Evolutionary conservation across 2,797 vertebrate species (phyloP).

Genomic region (Chanos chanos): DNA sequence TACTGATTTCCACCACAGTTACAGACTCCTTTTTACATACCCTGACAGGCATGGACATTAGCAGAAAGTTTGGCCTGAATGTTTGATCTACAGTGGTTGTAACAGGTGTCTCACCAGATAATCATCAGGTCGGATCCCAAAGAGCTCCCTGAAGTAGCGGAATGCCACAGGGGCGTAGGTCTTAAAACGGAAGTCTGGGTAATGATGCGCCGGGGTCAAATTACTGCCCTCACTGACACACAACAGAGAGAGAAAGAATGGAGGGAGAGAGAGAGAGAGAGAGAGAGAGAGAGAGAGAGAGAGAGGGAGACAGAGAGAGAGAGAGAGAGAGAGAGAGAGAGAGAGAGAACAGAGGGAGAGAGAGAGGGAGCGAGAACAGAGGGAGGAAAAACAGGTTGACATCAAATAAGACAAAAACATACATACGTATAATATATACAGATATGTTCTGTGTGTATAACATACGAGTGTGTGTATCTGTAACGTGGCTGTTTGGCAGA

Average conservation of each 20-base stretch:
- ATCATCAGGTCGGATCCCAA: constrained; percentile 94
- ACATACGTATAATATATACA: too few species aligned
- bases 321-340: background rate
- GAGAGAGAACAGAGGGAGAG: background rate
- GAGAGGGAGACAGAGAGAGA: background rate
- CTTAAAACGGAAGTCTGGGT: constrained; percentile 95
- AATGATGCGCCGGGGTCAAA: constrained; percentile 94
- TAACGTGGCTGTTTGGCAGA: too few species aligned
- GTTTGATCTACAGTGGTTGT: too few species aligned
- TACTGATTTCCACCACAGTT: too few species aligned
- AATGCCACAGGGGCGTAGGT: constrained; percentile 95
- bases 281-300: background rate
- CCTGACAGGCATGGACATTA: too few species aligned
- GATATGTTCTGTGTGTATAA: background rate
- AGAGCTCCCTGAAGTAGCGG: constrained; percentile 95
- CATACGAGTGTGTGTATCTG: too few species aligned
- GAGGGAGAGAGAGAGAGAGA: constrained; percentile 32
- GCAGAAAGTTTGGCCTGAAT: too few species aligned
- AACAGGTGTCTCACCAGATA: constrained; percentile 80
- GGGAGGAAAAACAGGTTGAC: background rate
- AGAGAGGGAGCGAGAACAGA: background rate
- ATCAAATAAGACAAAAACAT: too few species aligned
- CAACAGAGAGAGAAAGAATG: constrained; percentile 25
- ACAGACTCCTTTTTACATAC: too few species aligned
- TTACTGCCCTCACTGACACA: constrained; percentile 90